Conservation (phyloP, 2,797 vertebrate genomes). For the Galago senegalensis region DNA sequence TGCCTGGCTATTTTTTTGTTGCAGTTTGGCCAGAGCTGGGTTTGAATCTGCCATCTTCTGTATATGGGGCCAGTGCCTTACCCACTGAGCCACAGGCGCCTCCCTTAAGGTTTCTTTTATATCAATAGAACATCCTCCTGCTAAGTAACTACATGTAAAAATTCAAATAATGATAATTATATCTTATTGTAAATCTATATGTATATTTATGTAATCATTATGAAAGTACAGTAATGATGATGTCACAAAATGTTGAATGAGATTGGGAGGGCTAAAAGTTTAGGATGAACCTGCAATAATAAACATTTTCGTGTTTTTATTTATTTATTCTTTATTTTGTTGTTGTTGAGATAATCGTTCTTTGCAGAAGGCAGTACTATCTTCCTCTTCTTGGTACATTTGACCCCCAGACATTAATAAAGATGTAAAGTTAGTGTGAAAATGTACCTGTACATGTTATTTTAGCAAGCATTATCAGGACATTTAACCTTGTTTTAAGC, state of each 20-base stretch:
- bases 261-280: neutral
- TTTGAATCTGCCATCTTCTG: too few species aligned
- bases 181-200: neutral
- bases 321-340: neutral
- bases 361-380: neutral
- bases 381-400: neutral
- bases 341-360: neutral
- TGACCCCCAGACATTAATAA: neutral
- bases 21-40: too few species aligned
- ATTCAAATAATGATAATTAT: neutral
- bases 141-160: neutral
- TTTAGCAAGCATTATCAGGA: conserved; percentile 52
- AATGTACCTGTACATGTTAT: too few species aligned
- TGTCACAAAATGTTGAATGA: neutral
- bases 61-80: too few species aligned
- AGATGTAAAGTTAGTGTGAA: neutral
- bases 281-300: neutral
- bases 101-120: neutral
- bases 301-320: neutral
- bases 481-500: conserved; percentile 56
- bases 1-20: too few species aligned
- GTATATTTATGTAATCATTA: neutral
- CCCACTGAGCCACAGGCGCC: too few species aligned
- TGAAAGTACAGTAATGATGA: neutral
- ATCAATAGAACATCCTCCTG: neutral